Percentiles rank a stretch among this genome's conserved stretches.
Conservation (phyloP, 92 coral and sea anemone genomes). For the Parazoanthus atlanticus region DNA sequence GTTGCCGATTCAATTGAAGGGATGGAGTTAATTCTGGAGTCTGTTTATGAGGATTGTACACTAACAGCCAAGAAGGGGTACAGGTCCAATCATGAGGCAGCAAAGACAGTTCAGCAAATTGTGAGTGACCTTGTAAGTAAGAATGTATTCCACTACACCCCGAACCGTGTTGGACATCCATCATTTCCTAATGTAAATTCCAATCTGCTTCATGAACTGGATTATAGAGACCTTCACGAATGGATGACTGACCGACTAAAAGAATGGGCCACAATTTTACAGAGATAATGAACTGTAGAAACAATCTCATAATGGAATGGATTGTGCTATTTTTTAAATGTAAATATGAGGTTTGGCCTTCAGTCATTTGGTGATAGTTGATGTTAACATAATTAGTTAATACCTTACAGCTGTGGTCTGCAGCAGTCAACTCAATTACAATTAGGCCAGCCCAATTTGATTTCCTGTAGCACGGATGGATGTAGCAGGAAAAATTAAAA, state of each 20-base stretch:
- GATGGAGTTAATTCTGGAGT: conserved; percentile 45
- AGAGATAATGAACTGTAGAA: too few relatives aligned
- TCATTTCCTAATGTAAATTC: conserved; percentile 38
- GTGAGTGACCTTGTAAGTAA: conserved; percentile 51
- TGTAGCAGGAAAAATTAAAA: too few relatives aligned
- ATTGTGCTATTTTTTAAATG: too few relatives aligned
- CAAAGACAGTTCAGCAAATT: conserved; percentile 52
- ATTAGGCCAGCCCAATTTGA: too few relatives aligned
- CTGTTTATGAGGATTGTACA: conserved; percentile 58
- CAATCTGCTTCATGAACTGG: not conserved
- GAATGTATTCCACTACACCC: conserved; percentile 41
- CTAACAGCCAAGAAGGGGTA: conserved; percentile 50
- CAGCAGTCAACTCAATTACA: too few relatives aligned
- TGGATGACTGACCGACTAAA: not conserved
- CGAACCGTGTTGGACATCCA: conserved; percentile 54
- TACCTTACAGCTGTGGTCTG: too few relatives aligned
- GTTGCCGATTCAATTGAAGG: conserved; percentile 57
- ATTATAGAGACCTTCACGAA: conserved; percentile 32
- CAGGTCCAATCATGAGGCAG: conserved; percentile 33
- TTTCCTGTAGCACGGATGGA: too few relatives aligned
- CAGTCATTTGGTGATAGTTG: too few relatives aligned
- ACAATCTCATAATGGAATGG: too few relatives aligned
- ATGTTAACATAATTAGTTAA: too few relatives aligned
- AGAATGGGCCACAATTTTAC: too few relatives aligned
- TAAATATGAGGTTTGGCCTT: too few relatives aligned